phyloP scores from a whole-genome alignment of 2,888 invertebrate genomes.

The Polyommatus iphigenia region DNA sequence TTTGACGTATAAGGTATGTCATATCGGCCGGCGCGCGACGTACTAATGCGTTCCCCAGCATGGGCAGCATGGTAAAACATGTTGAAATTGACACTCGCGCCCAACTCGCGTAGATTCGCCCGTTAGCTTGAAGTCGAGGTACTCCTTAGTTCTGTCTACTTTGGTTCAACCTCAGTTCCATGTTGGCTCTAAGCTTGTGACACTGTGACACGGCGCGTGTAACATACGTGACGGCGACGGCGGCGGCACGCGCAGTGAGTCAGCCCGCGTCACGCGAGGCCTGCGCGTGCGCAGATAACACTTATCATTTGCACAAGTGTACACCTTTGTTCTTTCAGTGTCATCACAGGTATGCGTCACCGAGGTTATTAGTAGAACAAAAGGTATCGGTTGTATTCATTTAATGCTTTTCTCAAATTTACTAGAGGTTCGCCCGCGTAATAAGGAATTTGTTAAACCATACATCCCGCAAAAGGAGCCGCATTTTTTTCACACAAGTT shows the following conservation, averaged over 20 bases:
- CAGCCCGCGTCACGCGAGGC: constrained; percentile 39
- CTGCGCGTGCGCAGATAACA: constrained; percentile 38
- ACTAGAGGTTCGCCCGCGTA: background rate
- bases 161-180: background rate
- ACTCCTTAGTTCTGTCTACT: too few species aligned
- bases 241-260: constrained; percentile 33
- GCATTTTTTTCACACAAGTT: too few species aligned
- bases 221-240: constrained; percentile 34
- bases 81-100: too few species aligned
- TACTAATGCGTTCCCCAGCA: too few species aligned
- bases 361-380: constrained; percentile 1
- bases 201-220: background rate
- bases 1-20: too few species aligned
- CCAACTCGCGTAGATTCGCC: too few species aligned
- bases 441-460: background rate
- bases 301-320: constrained; percentile 25
- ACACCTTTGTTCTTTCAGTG: constrained; percentile 1
- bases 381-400: background rate
- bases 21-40: too few species aligned
- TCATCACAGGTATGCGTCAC: constrained; percentile 3
- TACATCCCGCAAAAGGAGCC: too few species aligned
- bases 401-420: background rate
- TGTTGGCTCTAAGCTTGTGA: background rate
- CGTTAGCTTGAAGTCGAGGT: too few species aligned
- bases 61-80: too few species aligned